Conservation (phyloP, 2,113 vertebrate genomes). For the Clarias macrocephalus region DNA sequence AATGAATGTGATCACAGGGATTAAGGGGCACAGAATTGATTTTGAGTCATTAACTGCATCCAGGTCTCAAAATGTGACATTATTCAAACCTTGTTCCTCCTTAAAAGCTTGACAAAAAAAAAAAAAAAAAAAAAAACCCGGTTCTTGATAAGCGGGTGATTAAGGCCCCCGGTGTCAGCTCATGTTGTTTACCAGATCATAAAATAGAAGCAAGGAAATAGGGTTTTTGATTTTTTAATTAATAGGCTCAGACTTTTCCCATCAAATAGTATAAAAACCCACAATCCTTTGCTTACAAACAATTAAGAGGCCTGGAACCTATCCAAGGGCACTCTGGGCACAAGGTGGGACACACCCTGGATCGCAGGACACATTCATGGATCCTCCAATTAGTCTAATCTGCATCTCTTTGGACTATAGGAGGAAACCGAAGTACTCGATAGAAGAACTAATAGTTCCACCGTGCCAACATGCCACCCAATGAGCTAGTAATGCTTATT, state of each 20-base stretch:
- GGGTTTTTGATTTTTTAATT: not conserved
- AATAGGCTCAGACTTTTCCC: not conserved
- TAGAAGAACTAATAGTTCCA: no score
- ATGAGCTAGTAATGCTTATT: not conserved
- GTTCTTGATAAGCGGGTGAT: slow-evolving; percentile 14
- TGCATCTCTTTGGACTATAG: no score
- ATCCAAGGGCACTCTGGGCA: no score
- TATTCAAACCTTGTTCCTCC: not conserved
- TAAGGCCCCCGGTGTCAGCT: slow-evolving; percentile 7
- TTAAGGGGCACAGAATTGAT: slow-evolving; percentile 42
- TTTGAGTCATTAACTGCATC: slow-evolving; percentile 33
- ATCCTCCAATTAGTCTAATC: no score
- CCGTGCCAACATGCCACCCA: not conserved
- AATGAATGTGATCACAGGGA: slow-evolving; percentile 48
- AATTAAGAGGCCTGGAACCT: not conserved
- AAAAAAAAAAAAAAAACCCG: no score
- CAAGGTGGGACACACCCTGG: no score
- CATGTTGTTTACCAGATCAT: slow-evolving; percentile 27
- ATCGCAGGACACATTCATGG: no score
- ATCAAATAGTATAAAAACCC: not conserved
- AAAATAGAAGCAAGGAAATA: not conserved
- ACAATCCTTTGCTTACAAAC: not conserved
- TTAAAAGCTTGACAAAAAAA: not conserved
- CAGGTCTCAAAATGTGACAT: slow-evolving; percentile 16
- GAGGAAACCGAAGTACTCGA: no score